These are phyloP conservation scores for Seriola rivoliana DNA, from an alignment of 2,113 vertebrate genomes.

Conservation along the genomic window DNA sequence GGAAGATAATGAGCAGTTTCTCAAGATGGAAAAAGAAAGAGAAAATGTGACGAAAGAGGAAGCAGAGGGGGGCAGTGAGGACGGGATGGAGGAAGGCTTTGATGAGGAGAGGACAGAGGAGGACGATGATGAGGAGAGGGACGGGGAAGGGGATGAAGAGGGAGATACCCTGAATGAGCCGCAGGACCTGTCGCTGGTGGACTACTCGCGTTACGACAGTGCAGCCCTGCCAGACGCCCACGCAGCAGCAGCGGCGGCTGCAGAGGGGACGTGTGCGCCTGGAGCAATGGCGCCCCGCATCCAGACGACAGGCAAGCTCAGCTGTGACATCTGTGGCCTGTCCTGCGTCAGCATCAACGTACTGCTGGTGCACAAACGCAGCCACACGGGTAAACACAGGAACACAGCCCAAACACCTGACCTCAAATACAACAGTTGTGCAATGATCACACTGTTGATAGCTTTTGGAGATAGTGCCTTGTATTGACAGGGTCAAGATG, in stretches of 20 bases:
- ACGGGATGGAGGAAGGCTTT: constrained; percentile 74
- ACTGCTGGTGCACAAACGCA: constrained; percentile 95
- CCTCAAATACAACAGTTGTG: constrained; percentile 62
- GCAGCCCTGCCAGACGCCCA: constrained; percentile 85
- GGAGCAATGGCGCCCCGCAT: constrained; percentile 78
- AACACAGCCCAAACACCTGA: constrained; percentile 49
- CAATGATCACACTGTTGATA: constrained; percentile 28
- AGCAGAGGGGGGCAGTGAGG: constrained; percentile 63
- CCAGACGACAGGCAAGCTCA: constrained; percentile 88
- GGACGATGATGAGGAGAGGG: constrained; percentile 81
- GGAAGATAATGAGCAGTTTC: constrained; percentile 77
- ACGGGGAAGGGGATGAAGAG: constrained; percentile 74
- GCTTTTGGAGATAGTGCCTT: constrained; percentile 1
- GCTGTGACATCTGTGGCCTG: constrained; percentile 93
- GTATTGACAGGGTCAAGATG: constrained; percentile 24
- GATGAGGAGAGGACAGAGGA: constrained; percentile 84
- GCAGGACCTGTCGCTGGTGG: constrained; percentile 84
- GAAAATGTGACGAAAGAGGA: constrained; percentile 56
- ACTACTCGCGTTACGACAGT: constrained; percentile 84
- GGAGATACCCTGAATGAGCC: constrained; percentile 82
- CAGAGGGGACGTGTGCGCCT: constrained; percentile 59
- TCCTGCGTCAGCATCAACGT: constrained; percentile 97
- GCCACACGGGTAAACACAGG: constrained; percentile 92
- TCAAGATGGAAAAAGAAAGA: constrained; percentile 68
- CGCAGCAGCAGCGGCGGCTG: constrained; percentile 28